These are phyloP conservation scores for Corythornis leucogaster DNA, from an alignment of 2,797 vertebrate species.

Conservation along the genomic window DNA sequence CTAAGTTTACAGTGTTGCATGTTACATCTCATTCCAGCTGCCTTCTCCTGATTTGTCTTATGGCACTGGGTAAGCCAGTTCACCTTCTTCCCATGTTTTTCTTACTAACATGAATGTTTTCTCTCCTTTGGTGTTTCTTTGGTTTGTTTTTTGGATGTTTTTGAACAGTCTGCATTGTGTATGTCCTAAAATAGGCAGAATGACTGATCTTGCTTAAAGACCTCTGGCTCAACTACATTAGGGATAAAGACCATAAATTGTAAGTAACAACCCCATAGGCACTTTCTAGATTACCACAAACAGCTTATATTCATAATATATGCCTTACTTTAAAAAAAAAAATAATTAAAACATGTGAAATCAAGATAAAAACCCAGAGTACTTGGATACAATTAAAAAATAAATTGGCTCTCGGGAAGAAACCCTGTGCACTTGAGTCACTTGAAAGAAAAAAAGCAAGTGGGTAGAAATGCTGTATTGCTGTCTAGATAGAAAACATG, in stretches of 20 bases:
- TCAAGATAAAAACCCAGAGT: conserved; percentile 7
- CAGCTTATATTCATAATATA: not conserved
- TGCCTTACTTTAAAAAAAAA: not conserved
- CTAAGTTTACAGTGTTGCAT: not conserved
- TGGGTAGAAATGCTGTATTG: conserved; percentile 31
- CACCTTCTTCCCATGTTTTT: not conserved
- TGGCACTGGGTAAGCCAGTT: not conserved
- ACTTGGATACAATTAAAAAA: conserved; percentile 15
- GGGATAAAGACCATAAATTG: not conserved
- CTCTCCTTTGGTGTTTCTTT: not conserved
- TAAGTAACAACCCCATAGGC: not conserved
- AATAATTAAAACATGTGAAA: not conserved
- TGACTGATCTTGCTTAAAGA: not conserved
- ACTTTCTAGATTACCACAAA: not conserved
- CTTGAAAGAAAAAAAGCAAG: conserved; percentile 17
- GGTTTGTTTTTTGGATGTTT: not conserved
- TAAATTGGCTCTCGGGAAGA: conserved; percentile 16
- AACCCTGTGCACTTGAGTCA: not conserved
- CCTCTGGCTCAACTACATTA: not conserved
- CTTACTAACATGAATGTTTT: not conserved
- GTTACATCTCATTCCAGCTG: not conserved
- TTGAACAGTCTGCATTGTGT: not conserved
- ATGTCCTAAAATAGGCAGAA: not conserved
- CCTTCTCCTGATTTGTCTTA: not conserved
- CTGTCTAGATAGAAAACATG: conserved; percentile 67